Evolutionary conservation across 1,140 invertebrate genomes (phyloP), one percentile per base, ranked within the genome.

Genomic region (Drosophila kanapiae): DNA sequence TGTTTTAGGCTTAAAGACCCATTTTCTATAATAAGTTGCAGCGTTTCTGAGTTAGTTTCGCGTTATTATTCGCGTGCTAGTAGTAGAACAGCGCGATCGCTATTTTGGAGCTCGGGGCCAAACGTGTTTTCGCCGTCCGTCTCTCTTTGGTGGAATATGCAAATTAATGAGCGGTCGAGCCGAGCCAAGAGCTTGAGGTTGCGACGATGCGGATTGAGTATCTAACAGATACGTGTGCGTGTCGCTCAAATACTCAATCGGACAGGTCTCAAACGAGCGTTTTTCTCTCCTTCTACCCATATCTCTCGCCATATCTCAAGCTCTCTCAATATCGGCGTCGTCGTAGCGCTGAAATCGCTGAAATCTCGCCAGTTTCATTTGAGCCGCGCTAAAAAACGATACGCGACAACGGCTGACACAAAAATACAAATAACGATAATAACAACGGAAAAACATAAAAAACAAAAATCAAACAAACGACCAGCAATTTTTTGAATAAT

Each of bases 381-480:
- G 87, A 92, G 91, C 84, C 91, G 91, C 86, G 91, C 82, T 91
- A 90, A 88, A 81, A 92, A 91, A 35, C 87, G 86, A 90, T 90
- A 85, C 85, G 85, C 84, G 79, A 69, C 78, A 65, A 58, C 83
- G 63, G 75, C 79, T 57, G 58, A 40, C 51, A 74, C 37, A 71
- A 9, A 58, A 31, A 29, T 10, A 33, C n/a, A 54, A 47, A 65
- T 27, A 38, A 49, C 51, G 16, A 80, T 45, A 70, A 78, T 37
- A 53, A 69, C 37, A 80, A 74, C 38, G 18, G 43, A 18, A 37
- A 49, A 45, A 70, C 9, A 42, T 29, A 43, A 3, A 59, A 18
- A 62, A 45, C 10, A 60, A 53, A 42, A 57, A 54, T 14, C 33
- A 40, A 70, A 43, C 57, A 42, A 78, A 78, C 57, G 77, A 79